Conservation (phyloP, 2,113 vertebrate species). For the Mesoclemmys tuberculata region DNA sequence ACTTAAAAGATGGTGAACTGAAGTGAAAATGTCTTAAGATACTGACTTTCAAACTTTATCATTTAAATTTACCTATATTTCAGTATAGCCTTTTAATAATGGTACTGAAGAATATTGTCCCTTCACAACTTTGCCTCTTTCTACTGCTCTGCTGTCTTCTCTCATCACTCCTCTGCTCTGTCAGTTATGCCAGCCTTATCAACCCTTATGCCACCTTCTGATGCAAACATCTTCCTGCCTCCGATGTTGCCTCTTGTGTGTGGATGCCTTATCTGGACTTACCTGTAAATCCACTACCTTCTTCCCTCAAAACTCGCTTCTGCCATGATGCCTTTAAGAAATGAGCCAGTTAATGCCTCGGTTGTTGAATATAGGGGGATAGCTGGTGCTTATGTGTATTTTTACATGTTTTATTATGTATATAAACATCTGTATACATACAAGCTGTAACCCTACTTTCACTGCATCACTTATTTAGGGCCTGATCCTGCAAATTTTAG, state of each 20-base stretch:
- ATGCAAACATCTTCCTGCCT: rapidly evolving
- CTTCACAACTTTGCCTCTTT: background rate
- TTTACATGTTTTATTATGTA: background rate
- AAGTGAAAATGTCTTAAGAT: background rate
- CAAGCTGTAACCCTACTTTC: rapidly evolving
- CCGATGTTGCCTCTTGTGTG: background rate
- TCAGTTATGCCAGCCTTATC: background rate
- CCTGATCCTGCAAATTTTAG: background rate
- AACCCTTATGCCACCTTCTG: background rate
- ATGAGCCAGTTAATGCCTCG: background rate
- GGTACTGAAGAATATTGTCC: background rate
- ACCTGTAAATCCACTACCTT: background rate
- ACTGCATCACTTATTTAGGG: rapidly evolving
- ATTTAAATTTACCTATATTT: background rate
- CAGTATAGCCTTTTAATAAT: background rate
- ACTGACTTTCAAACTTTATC: background rate
- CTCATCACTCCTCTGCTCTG: background rate
- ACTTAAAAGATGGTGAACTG: background rate
- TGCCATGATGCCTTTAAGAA: rapidly evolving
- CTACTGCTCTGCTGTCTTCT: background rate
- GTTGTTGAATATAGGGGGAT: rapidly evolving
- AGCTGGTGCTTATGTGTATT: background rate
- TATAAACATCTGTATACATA: background rate
- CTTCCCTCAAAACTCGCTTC: background rate
- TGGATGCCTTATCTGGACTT: background rate